These are phyloP conservation scores for Caenorhabditis parvicauda DNA, from an alignment of 2,888 invertebrate genomes.

Conservation along the genomic window DNA sequence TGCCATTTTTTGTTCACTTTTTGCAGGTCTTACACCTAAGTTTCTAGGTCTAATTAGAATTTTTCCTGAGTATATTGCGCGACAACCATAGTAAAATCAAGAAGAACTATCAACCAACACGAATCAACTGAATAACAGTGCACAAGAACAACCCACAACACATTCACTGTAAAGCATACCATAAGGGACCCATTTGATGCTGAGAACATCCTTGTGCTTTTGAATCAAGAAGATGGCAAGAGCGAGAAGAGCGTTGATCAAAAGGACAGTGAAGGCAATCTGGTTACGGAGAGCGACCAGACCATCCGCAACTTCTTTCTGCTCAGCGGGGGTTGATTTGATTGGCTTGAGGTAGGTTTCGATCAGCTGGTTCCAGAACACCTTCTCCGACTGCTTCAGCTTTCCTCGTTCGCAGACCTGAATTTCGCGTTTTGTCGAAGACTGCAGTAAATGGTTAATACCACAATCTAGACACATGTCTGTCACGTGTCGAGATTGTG, in stretches of 20 bases:
- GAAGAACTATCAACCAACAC: no score
- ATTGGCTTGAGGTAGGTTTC: constrained; percentile 60
- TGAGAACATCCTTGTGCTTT: constrained; percentile 88
- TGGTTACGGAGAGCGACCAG: constrained; percentile 90
- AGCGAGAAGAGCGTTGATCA: constrained; percentile 96
- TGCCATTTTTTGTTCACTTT: no score
- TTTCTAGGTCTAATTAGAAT: no score
- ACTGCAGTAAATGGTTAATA: neutral
- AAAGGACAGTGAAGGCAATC: constrained; percentile 88
- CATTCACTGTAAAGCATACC: constrained; percentile 19
- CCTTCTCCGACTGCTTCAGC: constrained; percentile 69
- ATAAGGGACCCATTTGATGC: constrained; percentile 43
- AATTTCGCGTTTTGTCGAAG: neutral
- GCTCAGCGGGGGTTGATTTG: constrained; percentile 46
- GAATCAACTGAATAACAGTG: no score
- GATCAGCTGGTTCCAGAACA: constrained; percentile 63
- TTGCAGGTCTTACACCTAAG: no score
- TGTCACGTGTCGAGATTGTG: no score
- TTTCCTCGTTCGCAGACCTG: constrained; percentile 50
- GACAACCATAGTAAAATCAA: no score
- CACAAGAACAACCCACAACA: no score
- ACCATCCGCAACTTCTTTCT: constrained; percentile 67
- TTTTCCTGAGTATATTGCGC: no score
- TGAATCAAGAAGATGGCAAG: constrained; percentile 96
- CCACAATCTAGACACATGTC: no score